Evolutionary conservation across 2,797 vertebrate genomes (phyloP).

Genomic region (Pseudotriccus pelzelni): DNA sequence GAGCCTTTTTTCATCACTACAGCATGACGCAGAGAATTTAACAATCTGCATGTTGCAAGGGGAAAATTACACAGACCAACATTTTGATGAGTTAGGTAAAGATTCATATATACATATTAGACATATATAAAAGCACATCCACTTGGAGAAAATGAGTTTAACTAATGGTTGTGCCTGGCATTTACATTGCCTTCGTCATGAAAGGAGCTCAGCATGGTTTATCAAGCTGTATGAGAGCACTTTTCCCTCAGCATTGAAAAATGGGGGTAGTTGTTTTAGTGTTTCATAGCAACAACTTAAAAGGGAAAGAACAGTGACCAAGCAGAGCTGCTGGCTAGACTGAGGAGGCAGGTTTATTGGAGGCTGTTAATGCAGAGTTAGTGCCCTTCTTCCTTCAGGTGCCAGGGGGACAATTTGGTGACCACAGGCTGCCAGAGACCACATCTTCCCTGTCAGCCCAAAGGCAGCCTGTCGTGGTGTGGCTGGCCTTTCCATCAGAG

Average conservation of each 20-base stretch:
- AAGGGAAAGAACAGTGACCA: not conserved
- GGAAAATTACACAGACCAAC: not conserved
- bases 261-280: not conserved
- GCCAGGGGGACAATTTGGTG: not conserved
- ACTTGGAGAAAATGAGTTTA: not conserved
- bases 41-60: not conserved
- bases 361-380: not conserved
- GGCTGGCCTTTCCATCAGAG: not conserved
- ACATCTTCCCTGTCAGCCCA: not conserved
- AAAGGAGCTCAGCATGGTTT: not conserved
- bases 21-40: not conserved
- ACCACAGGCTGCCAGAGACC: not conserved
- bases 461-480: not conserved
- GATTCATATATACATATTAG: not conserved
- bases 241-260: not conserved
- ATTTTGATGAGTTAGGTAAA: slow-evolving; percentile 18
- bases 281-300: not conserved
- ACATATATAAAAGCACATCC: not conserved
- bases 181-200: not conserved
- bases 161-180: not conserved
- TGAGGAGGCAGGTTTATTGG: not conserved
- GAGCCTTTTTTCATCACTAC: not conserved
- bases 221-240: not conserved
- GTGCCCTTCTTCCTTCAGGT: not conserved
- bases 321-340: not conserved